Evolutionary conservation across 2,888 invertebrate genomes (phyloP).

Genomic region (Pachydiplax longipennis): DNA sequence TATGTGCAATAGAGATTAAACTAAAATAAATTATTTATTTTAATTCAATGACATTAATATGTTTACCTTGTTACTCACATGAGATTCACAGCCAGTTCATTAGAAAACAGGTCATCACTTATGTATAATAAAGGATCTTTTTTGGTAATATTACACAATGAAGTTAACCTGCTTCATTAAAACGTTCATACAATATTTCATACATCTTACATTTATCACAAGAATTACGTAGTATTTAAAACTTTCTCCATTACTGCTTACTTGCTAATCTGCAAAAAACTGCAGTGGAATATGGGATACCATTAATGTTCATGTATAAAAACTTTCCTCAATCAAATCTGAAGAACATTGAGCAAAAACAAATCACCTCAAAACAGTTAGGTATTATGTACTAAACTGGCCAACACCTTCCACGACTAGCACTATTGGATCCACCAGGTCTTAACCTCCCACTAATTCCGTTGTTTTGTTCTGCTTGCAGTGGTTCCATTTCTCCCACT

Average conservation of each 20-base stretch:
- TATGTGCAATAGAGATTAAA: constrained; percentile 1
- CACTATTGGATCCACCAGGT: constrained; percentile 2
- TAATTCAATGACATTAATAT: not conserved
- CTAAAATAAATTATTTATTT: not conserved
- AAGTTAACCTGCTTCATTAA: not conserved
- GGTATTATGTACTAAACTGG: not conserved
- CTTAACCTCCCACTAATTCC: not conserved
- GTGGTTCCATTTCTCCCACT: not conserved
- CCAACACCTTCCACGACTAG: constrained; percentile 24
- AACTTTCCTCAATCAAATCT: constrained; percentile 4
- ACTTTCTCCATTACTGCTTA: constrained; percentile 5
- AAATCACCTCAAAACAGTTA: not conserved
- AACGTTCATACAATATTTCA: not conserved
- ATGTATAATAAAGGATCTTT: not conserved
- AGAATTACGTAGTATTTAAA: not conserved
- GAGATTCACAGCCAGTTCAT: constrained; percentile 40
- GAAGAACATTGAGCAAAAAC: constrained; percentile 28
- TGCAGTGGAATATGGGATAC: constrained; percentile 42
- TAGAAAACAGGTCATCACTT: not conserved
- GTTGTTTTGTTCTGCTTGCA: not conserved
- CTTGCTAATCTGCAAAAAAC: constrained; percentile 9
- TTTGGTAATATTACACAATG: not conserved
- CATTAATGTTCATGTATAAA: not conserved
- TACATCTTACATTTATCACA: constrained; percentile 13
- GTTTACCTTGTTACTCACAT: not conserved